These are phyloP conservation scores for Cydia amplana DNA, from an alignment of 1,140 invertebrate species.

Conservation along the genomic window DNA sequence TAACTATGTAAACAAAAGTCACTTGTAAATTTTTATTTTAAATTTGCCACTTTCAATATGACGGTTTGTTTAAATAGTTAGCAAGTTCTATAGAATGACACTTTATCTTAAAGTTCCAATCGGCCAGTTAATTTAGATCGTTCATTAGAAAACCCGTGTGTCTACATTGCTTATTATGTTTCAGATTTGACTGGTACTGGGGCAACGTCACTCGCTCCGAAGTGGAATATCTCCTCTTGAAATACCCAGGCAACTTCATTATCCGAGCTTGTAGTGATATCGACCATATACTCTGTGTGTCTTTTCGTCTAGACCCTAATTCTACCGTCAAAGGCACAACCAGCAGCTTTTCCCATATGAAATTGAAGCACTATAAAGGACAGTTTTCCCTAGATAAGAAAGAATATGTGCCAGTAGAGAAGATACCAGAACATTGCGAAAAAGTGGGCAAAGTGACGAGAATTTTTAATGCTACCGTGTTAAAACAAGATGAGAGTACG, in stretches of 20 bases:
- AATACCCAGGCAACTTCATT: constrained; percentile 6
- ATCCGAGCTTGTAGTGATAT: neutral
- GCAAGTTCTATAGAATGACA: too few relatives aligned
- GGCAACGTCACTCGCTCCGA: constrained; percentile 1
- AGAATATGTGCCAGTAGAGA: neutral
- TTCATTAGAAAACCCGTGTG: too few relatives aligned
- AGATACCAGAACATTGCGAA: neutral
- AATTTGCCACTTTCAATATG: too few relatives aligned
- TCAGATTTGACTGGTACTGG: constrained; percentile 18
- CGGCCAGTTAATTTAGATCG: too few relatives aligned
- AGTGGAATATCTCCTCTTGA: neutral
- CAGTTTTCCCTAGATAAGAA: neutral
- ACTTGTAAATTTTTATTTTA: too few relatives aligned
- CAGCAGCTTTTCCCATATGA: constrained; percentile 4
- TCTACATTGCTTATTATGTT: too few relatives aligned
- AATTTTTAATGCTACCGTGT: neutral
- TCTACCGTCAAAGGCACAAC: neutral
- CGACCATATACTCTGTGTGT: neutral
- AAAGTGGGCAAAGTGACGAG: neutral
- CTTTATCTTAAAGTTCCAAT: too few relatives aligned
- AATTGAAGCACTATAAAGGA: constrained; percentile 14
- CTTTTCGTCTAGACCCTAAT: neutral
- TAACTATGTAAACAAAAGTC: too few relatives aligned
- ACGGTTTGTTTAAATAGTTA: too few relatives aligned
- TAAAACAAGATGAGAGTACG: constrained; percentile 2